A percentile compares a stretch with the other conserved stretches of the same genome.
phyloP scores from a whole-genome alignment of 1,140 invertebrate genomes.

The Prorops nasuta region DNA sequence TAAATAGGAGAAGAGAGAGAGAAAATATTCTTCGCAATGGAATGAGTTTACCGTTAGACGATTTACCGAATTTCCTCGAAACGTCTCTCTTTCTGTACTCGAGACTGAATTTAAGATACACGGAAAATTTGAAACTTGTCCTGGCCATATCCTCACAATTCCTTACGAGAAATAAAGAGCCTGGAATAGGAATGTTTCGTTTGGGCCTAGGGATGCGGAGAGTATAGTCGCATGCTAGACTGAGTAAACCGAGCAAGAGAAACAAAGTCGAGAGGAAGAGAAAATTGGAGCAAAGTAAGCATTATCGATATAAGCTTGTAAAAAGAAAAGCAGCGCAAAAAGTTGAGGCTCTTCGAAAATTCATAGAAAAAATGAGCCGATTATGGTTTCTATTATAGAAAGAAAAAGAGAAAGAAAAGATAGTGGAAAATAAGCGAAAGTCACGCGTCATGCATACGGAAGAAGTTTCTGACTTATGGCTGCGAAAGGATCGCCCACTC shows the following conservation, averaged over 20 bases:
- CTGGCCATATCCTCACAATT: slow-evolving; percentile 29
- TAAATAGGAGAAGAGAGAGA: too few relatives aligned
- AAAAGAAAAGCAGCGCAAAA: too few relatives aligned
- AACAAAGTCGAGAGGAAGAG: background rate
- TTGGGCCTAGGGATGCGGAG: slow-evolving; percentile 8
- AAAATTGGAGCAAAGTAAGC: background rate
- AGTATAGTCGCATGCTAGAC: too few relatives aligned
- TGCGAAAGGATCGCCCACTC: background rate
- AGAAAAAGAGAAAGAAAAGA: background rate
- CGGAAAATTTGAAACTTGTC: slow-evolving; percentile 38
- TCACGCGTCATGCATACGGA: slow-evolving; percentile 39
- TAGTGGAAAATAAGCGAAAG: background rate
- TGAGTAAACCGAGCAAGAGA: too few relatives aligned
- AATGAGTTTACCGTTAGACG: too few relatives aligned
- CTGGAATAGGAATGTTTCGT: slow-evolving; percentile 39
- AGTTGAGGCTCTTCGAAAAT: too few relatives aligned
- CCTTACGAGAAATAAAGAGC: slow-evolving; percentile 36
- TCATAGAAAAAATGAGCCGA: too few relatives aligned
- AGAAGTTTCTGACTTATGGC: slow-evolving; percentile 29
- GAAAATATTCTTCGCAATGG: too few relatives aligned
- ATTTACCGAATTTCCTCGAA: slow-evolving; percentile 11
- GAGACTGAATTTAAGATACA: slow-evolving; percentile 16
- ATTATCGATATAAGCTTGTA: too few relatives aligned
- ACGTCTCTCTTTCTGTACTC: slow-evolving; percentile 12
- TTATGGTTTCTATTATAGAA: too few relatives aligned